Evolutionary conservation across 2,888 invertebrate species (phyloP), one percentile per base, ranked within the genome.

Genomic region (Eurytoma adleriae): DNA sequence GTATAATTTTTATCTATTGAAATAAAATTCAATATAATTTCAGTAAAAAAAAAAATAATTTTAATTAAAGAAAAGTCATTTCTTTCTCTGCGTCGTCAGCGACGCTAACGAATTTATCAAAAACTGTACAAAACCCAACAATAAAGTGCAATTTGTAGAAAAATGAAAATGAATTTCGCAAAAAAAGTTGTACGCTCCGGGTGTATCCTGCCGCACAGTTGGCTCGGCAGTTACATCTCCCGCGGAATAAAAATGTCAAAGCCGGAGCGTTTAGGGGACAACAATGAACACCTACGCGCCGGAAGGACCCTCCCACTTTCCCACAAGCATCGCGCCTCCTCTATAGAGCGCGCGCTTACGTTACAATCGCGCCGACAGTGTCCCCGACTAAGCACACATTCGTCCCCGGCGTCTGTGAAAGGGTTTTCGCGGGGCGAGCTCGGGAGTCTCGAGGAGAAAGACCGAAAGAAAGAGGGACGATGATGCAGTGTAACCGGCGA

Each of bases 401-500:
- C 30, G 5, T 54, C n/a, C 20, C 24, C 69, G 52, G 20, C 64
- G 40, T 67, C 16, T 67, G 69, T 70, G 77, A 74, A 74, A 71
- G 74, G 68, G 79, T 77, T 76, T 61, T 78, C 79, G 73, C 64
- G 67, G 75, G 72, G 66, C 40, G 48, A 24, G 75, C 48, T 30
- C 66, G 64, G 71, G 62, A 73, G 61, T 74, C 67, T 69, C 57
- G 57, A 72, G 69, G 69, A 64, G 62, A 27, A 74, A 78, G 81
- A 78, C 71, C 76, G 74, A 82, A 75, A 78, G 73, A 79, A 67
- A 74, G 73, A 67, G 57, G 67, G 67, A 69, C n/a, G 73, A 78
- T 74, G 73, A 81, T 76, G 67, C 80, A 77, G 70, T 64, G 16
- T 61, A 78, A 82, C 78, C 66, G 77, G 71, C 74, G 69, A 69